Evolutionary conservation across 2,888 invertebrate species (phyloP).

Genomic region (Hirtodrosophila trivittata): DNA sequence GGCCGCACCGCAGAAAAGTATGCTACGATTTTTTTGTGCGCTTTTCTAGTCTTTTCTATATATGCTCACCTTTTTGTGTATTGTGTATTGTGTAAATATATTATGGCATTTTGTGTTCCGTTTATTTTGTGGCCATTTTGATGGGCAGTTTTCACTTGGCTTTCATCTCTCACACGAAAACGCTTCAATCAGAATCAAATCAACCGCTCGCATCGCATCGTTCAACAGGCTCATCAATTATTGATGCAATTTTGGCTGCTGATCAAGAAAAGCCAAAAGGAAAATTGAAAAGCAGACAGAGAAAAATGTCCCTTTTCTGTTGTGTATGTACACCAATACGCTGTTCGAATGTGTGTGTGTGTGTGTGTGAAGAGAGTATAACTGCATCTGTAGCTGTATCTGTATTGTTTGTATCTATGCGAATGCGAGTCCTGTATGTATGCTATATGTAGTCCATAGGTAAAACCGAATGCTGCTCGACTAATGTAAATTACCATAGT

Average conservation of each 20-base stretch:
- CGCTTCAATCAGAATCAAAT: conserved; percentile 34
- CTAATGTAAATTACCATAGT: no score
- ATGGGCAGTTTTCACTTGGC: conserved; percentile 26
- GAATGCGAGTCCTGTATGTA: not conserved
- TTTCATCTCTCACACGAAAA: not conserved
- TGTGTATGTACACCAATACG: no score
- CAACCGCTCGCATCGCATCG: conserved; percentile 34
- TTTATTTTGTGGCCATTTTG: conserved; percentile 31
- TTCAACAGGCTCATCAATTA: conserved; percentile 70
- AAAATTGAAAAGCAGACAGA: not conserved
- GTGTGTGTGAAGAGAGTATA: conserved; percentile 2
- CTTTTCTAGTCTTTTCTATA: not conserved
- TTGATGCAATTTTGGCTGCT: conserved; percentile 57
- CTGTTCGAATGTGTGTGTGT: conserved; percentile 5
- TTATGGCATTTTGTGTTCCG: conserved; percentile 14
- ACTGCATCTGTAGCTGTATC: not conserved
- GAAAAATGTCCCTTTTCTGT: not conserved
- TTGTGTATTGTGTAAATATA: not conserved
- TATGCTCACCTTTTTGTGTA: not conserved
- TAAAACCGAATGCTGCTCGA: no score
- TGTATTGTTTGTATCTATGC: not conserved
- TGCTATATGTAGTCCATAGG: no score
- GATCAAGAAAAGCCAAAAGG: not conserved
- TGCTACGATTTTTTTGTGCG: conserved; percentile 40
- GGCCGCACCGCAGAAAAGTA: conserved; percentile 34